Evolutionary conservation across 2,888 invertebrate species (phyloP).

Genomic region (Parthenolecanium corni): DNA sequence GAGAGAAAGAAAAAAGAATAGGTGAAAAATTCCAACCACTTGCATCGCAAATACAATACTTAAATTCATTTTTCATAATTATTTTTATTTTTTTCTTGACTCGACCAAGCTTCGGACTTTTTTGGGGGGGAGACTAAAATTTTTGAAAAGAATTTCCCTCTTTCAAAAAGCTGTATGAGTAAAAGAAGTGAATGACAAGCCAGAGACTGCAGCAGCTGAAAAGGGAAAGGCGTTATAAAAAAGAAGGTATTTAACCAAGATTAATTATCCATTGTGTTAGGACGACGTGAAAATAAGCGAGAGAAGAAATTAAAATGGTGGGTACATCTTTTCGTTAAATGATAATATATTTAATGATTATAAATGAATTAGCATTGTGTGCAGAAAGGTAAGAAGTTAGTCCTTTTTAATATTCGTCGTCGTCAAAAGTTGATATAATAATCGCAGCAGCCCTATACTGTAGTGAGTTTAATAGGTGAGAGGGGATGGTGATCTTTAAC

Average conservation of each 20-base stretch:
- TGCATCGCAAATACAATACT: too few relatives aligned
- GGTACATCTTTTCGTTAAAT: slow-evolving; percentile 19
- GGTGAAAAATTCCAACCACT: too few relatives aligned
- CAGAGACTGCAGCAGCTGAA: slow-evolving; percentile 1
- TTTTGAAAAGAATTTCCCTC: slow-evolving; percentile 5
- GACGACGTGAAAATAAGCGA: slow-evolving; percentile 3
- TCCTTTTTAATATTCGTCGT: neutral
- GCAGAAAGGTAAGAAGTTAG: neutral
- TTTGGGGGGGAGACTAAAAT: neutral
- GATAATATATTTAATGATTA: slow-evolving; percentile 26
- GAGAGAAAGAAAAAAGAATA: neutral
- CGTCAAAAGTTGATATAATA: neutral
- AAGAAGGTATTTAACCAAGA: slow-evolving; percentile 24
- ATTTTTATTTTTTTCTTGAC: neutral
- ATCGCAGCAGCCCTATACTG: neutral
- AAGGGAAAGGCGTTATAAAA: neutral
- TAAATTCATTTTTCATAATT: slow-evolving; percentile 25
- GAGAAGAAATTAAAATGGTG: slow-evolving; percentile 22
- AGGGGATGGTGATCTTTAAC: too few relatives aligned
- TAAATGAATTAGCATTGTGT: slow-evolving; percentile 26
- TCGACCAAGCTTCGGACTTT: neutral
- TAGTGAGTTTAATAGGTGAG: too few relatives aligned
- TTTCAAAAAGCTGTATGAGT: slow-evolving; percentile 9
- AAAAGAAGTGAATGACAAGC: slow-evolving; percentile 4
- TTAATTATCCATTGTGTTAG: slow-evolving; percentile 24